Conservation (phyloP, 2,888 invertebrate species). For the Chorisops tibialis region DNA sequence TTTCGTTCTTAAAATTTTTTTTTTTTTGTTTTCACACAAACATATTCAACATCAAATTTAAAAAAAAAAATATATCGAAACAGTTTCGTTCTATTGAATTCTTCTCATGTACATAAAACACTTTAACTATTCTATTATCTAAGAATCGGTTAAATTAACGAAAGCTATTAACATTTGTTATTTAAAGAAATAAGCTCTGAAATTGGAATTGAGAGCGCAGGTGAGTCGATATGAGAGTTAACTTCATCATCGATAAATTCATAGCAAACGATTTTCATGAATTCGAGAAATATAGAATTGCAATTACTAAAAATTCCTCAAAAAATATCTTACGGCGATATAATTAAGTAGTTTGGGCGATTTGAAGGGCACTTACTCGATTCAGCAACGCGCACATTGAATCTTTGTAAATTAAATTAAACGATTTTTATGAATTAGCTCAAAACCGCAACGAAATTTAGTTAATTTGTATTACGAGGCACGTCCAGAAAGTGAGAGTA, state of each 20-base stretch:
- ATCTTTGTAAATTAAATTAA: no score
- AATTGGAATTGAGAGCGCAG: constrained; percentile 30
- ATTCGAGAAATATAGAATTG: neutral
- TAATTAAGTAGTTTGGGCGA: no score
- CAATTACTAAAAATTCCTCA: neutral
- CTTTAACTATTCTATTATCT: neutral
- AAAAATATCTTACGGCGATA: no score
- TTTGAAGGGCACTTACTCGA: no score
- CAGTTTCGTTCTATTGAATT: neutral
- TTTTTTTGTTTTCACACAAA: neutral
- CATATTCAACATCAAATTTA: neutral
- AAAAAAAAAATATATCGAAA: neutral
- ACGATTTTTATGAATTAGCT: no score
- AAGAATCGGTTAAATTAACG: no score
- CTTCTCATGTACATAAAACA: neutral
- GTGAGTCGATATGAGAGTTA: constrained; percentile 27
- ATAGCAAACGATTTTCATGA: neutral
- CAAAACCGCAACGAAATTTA: no score
- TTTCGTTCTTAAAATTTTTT: neutral
- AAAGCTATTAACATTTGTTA: constrained; percentile 21
- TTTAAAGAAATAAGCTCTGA: constrained; percentile 31
- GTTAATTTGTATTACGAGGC: no score
- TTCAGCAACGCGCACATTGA: no score
- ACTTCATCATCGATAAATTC: constrained; percentile 13
- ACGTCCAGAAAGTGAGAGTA: no score